Percentiles rank a stretch among this genome's conserved stretches.
These are phyloP conservation scores for Eledona agricola DNA, from an alignment of 2,888 invertebrate species.

Conservation along the genomic window DNA sequence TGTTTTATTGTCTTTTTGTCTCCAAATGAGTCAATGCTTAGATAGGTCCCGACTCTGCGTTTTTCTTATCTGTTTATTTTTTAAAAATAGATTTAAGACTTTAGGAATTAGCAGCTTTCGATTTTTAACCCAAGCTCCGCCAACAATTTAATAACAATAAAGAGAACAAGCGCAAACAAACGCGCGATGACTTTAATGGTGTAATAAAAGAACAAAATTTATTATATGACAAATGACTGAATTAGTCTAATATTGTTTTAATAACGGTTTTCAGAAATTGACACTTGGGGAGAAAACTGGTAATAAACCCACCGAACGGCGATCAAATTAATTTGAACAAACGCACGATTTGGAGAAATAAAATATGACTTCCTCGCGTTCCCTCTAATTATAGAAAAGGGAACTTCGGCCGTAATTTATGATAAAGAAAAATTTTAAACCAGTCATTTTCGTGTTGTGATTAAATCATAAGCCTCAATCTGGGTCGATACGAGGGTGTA, in stretches of 20 bases:
- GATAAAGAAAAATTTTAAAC: constrained; percentile 36
- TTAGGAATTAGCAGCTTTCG: too few relatives aligned
- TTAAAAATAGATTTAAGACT: constrained; percentile 2
- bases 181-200: constrained; percentile 22
- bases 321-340: constrained; percentile 52
- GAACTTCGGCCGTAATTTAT: constrained; percentile 32
- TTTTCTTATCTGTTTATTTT: constrained; percentile 1
- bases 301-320: constrained; percentile 47
- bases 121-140: too few relatives aligned
- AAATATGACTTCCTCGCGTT: constrained; percentile 39
- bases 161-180: constrained; percentile 12
- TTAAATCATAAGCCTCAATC: constrained; percentile 28
- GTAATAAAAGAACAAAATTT: constrained; percentile 29
- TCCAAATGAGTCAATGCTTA: constrained; percentile 28
- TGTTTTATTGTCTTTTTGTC: constrained; percentile 32
- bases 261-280: constrained; percentile 48
- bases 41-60: constrained; percentile 8
- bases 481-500: constrained; percentile 23
- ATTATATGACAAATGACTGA: constrained; percentile 55
- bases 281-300: constrained; percentile 41
- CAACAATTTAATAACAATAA: constrained; percentile 11
- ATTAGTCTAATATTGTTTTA: constrained; percentile 56
- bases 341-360: constrained; percentile 42
- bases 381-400: constrained; percentile 34
- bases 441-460: constrained; percentile 34